Percentiles rank a stretch among this genome's conserved stretches.
Evolutionary conservation across 1,140 invertebrate species (phyloP).

Genomic region (Dreissena polymorpha): DNA sequence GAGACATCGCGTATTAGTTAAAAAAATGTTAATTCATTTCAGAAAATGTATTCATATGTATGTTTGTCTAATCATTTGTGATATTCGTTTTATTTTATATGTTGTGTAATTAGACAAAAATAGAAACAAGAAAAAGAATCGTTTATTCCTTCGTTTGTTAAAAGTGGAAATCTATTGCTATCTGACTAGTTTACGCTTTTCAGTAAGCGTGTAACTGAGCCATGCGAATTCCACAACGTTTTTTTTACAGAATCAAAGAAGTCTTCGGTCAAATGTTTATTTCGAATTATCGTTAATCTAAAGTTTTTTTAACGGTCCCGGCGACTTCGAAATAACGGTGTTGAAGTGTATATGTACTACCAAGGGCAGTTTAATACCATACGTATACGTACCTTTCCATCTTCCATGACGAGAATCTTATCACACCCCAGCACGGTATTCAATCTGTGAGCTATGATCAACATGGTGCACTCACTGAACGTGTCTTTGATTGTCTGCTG

Average conservation of each 20-base stretch:
- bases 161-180: no score
- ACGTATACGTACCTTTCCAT: constrained; percentile 83
- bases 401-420: constrained; percentile 83
- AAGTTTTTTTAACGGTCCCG: neutral
- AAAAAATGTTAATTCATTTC: neutral
- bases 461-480: constrained; percentile 82
- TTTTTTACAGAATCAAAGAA: no score
- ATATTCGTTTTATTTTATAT: no score
- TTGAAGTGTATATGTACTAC: neutral
- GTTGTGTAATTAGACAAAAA: no score
- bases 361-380: neutral
- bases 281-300: no score
- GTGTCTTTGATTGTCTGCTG: constrained; percentile 76
- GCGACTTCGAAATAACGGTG: neutral
- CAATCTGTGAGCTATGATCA: constrained; percentile 83
- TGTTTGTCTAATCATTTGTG: neutral
- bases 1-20: neutral
- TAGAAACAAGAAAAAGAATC: no score
- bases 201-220: no score
- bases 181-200: no score
- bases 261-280: no score
- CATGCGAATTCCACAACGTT: no score
- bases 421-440: constrained; percentile 81
- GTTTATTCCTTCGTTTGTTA: no score
- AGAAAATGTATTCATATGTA: neutral